phyloP scores from a whole-genome alignment of 2,113 vertebrate species.

The Sialia sialis region DNA sequence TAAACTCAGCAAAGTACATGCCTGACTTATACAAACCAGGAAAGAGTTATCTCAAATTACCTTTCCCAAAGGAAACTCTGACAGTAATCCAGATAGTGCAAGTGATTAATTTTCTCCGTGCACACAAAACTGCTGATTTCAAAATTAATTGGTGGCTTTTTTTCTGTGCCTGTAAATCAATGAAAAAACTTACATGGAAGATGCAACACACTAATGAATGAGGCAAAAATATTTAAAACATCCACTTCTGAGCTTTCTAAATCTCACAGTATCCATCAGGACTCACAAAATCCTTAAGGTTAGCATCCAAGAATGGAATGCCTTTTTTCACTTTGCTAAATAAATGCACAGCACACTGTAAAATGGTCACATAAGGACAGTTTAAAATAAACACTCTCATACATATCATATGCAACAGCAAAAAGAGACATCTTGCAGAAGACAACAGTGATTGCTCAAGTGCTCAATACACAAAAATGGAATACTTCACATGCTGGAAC shows the following conservation, averaged over 20 bases:
- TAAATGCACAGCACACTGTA: neutral
- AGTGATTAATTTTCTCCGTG: neutral
- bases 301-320: neutral
- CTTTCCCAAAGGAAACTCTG: neutral
- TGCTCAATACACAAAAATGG: neutral
- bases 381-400: neutral
- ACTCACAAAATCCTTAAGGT: neutral
- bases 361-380: neutral
- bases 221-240: neutral
- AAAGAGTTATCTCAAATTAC: neutral
- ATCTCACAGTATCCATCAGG: neutral
- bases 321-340: neutral
- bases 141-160: neutral
- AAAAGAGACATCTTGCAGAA: neutral
- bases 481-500: neutral
- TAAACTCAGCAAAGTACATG: neutral
- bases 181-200: neutral
- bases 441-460: neutral
- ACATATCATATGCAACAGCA: neutral
- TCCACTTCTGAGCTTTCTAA: neutral
- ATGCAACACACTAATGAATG: neutral
- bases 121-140: neutral
- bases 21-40: neutral
- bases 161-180: neutral
- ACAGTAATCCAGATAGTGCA: neutral